Conservation (phyloP, 2,797 vertebrate species). For the Cyprinodon diabolis region DNA sequence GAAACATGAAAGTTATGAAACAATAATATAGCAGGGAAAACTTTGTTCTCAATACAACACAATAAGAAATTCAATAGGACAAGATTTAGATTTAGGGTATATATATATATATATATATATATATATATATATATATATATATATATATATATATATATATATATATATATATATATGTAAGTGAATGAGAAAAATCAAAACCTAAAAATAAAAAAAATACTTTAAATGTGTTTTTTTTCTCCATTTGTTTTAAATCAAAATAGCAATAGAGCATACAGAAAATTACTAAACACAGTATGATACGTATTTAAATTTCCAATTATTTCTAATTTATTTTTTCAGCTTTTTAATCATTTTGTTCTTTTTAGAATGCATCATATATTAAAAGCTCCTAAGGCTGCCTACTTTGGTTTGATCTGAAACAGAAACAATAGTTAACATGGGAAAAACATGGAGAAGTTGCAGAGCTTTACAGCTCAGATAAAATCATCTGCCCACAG, state of each 20-base stretch:
- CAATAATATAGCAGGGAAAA: not conserved
- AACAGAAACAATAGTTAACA: not conserved
- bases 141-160: no score
- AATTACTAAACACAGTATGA: not conserved
- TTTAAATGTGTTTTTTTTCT: not conserved
- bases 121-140: no score
- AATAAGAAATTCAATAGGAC: no score
- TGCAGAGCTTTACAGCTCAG: no score
- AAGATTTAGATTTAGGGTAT: no score
- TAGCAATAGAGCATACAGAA: not conserved
- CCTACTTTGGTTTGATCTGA: not conserved
- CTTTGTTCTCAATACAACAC: no score
- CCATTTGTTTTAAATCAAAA: not conserved
- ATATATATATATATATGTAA: slow-evolving; percentile 9
- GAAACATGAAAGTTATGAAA: not conserved
- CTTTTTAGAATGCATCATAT: not conserved
- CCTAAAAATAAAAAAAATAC: slow-evolving; percentile 41
- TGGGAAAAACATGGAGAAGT: not conserved
- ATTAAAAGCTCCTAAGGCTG: not conserved
- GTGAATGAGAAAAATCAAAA: slow-evolving; percentile 39
- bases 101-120: no score
- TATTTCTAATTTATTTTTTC: not conserved
- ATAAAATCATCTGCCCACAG: not conserved
- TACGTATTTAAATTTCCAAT: not conserved
- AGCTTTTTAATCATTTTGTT: not conserved